Evolutionary conservation across 2,888 invertebrate species (phyloP), one percentile per base, ranked within the genome.

Genomic region (Metopia argyrocephala): DNA sequence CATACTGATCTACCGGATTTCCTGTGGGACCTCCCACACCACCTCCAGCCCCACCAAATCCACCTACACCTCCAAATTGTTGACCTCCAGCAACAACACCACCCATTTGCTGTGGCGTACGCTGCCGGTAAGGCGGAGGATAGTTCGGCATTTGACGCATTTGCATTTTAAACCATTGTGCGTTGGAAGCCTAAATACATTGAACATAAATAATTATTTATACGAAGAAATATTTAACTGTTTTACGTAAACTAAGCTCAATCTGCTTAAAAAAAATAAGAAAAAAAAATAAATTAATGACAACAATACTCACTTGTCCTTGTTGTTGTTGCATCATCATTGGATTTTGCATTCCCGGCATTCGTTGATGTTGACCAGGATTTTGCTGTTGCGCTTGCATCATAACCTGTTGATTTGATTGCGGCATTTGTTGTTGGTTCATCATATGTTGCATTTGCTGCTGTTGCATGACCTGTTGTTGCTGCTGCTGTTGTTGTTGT

Each of bases 371-470:
- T 27, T 89, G 91, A 57, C 91, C 89, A 18, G 85, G 85, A 66
- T 87, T 88, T 79, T 85, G 85, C 80, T 90, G 92, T 70, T 85
- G 85, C 71, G 89, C 92, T 76, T 85, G 85, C 85, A 91, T 91
- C 81, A 91, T 88, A 15, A 92, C 92, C 88, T 93, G 84, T 88
- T 93, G 84, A 69, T 84, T 83, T 6, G 76, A 86, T 79, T 83
- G 83, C 9, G 84, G 86, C 65, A 86, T 90, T 83, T 91, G 88
- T 78, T 88, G 87, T 64, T 89, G 89, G 75, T 85, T 88, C 85
- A 88, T 85, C 87, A 88, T 87, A 38, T 89, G 89, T 80, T 91
- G 92, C 85, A 91, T 91, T 76, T 89, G 94, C 81, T 92, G 92
- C 78, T 91, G 91, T 20, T 92, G 91, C 76, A 87, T n/a, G n/a